A percentile compares a stretch with the other conserved stretches of the same genome.
Conservation (phyloP, 2,797 vertebrate species). For the Gambusia yucatana region DNA sequence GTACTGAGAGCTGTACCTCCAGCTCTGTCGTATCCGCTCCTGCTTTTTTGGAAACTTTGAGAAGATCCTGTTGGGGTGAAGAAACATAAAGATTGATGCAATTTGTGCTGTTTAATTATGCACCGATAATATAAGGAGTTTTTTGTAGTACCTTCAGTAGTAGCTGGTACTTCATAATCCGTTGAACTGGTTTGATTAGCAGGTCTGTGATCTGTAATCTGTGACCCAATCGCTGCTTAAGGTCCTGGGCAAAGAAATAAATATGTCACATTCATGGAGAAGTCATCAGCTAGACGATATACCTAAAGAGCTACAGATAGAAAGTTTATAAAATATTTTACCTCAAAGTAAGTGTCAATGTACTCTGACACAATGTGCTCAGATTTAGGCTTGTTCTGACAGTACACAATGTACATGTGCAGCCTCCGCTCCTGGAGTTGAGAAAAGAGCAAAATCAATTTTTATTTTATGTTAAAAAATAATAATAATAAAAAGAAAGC, state of each 20-base stretch:
- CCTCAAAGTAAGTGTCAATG: constrained; percentile 98
- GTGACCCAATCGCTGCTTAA: constrained; percentile 96
- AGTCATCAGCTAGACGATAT: neutral
- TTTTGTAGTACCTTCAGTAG: constrained; percentile 88
- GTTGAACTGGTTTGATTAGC: constrained; percentile 96
- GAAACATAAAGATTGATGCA: constrained; percentile 3
- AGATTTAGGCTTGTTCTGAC: constrained; percentile 99
- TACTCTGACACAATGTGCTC: constrained; percentile 99
- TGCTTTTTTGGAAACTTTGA: constrained; percentile 95
- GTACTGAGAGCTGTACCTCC: constrained; percentile 82
- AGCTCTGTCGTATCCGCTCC: constrained; percentile 90
- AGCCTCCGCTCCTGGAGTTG: constrained; percentile 90
- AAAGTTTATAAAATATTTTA: constrained; percentile 70
- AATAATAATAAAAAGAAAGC: neutral
- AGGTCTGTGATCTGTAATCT: constrained; percentile 95
- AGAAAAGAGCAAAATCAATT: constrained; percentile 6
- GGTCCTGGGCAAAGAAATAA: constrained; percentile 82
- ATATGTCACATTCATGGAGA: neutral
- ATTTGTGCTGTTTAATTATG: neutral
- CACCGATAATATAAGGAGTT: neutral
- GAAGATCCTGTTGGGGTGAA: constrained; percentile 87
- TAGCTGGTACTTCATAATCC: constrained; percentile 99
- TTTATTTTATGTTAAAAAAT: neutral
- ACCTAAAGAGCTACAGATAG: neutral
- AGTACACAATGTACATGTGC: constrained; percentile 99